These are phyloP conservation scores for Corvus hawaiiensis DNA, from an alignment of 2,113 vertebrate species.

Conservation along the genomic window DNA sequence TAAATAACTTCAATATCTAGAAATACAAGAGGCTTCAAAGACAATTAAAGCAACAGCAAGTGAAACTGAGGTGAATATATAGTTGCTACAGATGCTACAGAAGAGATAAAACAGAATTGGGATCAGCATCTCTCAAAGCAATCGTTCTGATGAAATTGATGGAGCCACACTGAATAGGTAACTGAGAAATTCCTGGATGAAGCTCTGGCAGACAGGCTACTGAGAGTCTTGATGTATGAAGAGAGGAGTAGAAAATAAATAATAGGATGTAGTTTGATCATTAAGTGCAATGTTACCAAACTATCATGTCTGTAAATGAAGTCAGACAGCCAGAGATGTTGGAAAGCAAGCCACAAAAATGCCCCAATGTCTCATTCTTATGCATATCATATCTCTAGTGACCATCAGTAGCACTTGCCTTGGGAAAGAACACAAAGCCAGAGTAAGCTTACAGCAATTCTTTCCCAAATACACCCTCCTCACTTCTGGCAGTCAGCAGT, in stretches of 20 bases:
- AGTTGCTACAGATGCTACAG: neutral
- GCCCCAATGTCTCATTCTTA: neutral
- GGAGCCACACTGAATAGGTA: neutral
- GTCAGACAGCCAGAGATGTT: neutral
- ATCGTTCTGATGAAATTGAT: neutral
- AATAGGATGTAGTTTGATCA: neutral
- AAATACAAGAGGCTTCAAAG: neutral
- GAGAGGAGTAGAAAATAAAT: neutral
- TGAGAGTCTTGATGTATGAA: neutral
- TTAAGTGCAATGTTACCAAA: neutral
- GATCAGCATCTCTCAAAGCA: neutral
- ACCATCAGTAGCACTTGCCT: conserved; percentile 54
- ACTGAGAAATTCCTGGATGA: neutral
- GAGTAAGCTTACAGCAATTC: conserved; percentile 34
- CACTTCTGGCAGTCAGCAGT: conserved; percentile 12
- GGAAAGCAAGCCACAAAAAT: neutral
- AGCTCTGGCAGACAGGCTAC: neutral
- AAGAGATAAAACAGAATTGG: neutral
- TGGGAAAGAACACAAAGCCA: conserved; percentile 48
- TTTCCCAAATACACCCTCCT: conserved; percentile 26
- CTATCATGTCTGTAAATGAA: neutral
- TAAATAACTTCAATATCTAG: neutral
- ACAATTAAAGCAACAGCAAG: neutral
- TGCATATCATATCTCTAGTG: conserved; percentile 22
- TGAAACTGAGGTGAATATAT: neutral